Conservation (phyloP, 2,113 vertebrate species). For the Phycodurus eques region DNA sequence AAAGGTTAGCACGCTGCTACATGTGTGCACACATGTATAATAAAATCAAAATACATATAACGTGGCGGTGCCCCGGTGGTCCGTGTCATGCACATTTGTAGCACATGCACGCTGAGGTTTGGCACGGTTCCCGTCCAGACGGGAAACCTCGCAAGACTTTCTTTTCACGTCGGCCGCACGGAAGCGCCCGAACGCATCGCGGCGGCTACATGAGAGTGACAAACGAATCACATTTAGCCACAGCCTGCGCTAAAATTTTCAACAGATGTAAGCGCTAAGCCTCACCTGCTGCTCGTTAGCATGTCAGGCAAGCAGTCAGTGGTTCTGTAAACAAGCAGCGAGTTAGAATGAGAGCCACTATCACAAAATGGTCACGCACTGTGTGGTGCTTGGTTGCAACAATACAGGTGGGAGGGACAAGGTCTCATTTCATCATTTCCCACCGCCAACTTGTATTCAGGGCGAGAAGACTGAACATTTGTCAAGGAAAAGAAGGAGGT, state of each 20-base stretch:
- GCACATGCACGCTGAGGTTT: background rate
- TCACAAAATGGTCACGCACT: no score
- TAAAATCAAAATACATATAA: background rate
- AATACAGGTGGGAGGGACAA: no score
- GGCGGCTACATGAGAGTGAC: background rate
- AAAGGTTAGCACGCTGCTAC: background rate
- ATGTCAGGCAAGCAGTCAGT: no score
- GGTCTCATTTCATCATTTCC: no score
- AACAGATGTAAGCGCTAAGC: background rate
- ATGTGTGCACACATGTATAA: background rate
- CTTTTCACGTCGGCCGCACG: background rate
- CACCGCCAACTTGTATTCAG: no score
- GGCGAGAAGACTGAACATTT: no score
- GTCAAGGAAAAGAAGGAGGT: no score
- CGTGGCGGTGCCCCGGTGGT: background rate
- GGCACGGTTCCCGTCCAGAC: background rate
- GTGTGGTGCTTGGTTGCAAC: no score
- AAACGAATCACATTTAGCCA: background rate
- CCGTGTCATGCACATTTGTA: constrained; percentile 1
- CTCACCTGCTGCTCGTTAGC: background rate
- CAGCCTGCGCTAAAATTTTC: background rate
- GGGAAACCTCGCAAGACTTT: background rate
- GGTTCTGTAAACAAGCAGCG: no score
- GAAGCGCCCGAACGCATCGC: background rate
- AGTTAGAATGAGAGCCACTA: no score